phyloP scores from a whole-genome alignment of 2,113 vertebrate species.

The Esox niger region DNA sequence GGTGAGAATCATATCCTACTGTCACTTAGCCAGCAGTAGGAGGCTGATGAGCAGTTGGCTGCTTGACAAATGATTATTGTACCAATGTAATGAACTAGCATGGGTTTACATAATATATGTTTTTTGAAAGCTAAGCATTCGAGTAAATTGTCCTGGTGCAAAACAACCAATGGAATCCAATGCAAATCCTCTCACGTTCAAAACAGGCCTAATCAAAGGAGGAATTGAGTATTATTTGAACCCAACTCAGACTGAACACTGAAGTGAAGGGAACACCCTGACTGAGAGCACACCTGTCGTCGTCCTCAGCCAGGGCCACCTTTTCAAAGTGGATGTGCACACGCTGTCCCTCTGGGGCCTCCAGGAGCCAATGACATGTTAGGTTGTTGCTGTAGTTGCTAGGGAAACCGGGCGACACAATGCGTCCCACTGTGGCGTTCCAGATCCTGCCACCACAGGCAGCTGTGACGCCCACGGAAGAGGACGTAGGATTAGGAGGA shows the following conservation, averaged over 20 bases:
- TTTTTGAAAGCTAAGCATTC: no score
- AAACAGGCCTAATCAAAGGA: no score
- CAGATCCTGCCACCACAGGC: conserved; percentile 81
- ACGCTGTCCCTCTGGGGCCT: conserved; percentile 77
- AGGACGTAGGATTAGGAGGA: neutral
- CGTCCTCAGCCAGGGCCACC: conserved; percentile 90
- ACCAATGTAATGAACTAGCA: no score
- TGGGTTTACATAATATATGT: no score
- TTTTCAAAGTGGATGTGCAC: conserved; percentile 94
- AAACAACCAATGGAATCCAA: no score
- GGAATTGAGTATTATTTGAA: no score
- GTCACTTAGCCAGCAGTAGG: neutral
- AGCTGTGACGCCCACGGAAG: conserved; percentile 60
- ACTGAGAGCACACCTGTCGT: conserved; percentile 79
- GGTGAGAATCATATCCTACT: neutral
- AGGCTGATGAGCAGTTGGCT: neutral
- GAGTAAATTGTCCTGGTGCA: no score
- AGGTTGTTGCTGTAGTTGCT: conserved; percentile 96
- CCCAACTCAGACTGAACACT: neutral
- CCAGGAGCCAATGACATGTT: conserved; percentile 92
- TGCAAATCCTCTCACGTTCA: no score
- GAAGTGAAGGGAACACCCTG: neutral
- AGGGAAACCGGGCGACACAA: conserved; percentile 87
- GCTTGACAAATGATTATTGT: neutral
- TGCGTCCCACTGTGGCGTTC: conserved; percentile 83